phyloP scores from a whole-genome alignment of 2,888 invertebrate genomes.

The Kryphioiulus occultus region DNA sequence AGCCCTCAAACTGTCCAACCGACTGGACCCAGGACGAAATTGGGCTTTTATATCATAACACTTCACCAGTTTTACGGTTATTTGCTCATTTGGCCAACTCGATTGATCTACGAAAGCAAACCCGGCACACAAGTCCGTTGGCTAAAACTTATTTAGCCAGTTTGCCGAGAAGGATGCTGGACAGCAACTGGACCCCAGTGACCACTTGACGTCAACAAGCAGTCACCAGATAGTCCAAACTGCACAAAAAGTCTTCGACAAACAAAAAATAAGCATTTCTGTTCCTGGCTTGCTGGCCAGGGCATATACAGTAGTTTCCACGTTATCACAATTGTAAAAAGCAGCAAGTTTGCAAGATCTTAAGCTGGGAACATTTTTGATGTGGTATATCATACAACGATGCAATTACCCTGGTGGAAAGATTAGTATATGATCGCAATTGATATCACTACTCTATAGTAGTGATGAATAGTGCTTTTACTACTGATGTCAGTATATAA shows the following conservation, averaged over 20 bases:
- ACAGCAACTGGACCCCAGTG: constrained; percentile 12
- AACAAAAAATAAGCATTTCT: background rate
- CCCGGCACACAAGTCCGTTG: background rate
- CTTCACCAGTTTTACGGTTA: constrained; percentile 26
- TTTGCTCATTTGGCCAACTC: constrained; percentile 25
- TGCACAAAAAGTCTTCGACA: background rate
- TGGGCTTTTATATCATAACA: constrained; percentile 30
- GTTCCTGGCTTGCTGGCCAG: background rate
- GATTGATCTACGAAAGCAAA: constrained; percentile 25
- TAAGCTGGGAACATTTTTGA: no score
- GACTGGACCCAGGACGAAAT: constrained; percentile 14
- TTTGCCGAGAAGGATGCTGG: background rate
- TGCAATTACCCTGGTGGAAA: no score
- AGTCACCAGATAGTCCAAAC: background rate
- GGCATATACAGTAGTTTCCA: background rate
- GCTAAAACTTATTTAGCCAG: constrained; percentile 7
- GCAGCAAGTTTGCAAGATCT: no score
- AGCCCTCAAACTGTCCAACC: constrained; percentile 27
- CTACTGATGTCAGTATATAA: no score
- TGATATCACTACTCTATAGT: no score
- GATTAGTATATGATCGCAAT: no score
- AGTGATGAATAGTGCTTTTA: no score
- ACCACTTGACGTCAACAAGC: background rate
- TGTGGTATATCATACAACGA: no score
- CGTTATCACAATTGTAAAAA: background rate